These are phyloP conservation scores for Chiloscyllium plagiosum DNA, from an alignment of 2,113 vertebrate species.

Conservation along the genomic window DNA sequence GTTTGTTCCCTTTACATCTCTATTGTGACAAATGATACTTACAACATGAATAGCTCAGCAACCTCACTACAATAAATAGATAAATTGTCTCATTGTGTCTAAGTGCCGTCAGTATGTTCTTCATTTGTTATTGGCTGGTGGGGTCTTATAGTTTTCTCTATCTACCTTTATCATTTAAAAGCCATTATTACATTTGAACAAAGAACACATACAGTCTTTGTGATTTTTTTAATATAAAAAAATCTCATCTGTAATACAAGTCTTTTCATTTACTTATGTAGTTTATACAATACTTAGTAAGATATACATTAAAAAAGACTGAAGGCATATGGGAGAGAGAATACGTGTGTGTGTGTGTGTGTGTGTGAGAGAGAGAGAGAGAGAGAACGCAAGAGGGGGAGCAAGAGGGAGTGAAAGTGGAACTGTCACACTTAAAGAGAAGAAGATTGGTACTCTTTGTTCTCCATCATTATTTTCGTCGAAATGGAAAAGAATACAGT, in stretches of 20 bases:
- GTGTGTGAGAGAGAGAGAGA: not conserved
- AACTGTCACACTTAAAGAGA: not conserved
- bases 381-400: not conserved
- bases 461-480: not conserved
- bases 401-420: too few relatives aligned
- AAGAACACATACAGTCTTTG: not conserved
- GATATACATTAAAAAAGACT: not conserved
- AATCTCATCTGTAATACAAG: not conserved
- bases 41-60: not conserved
- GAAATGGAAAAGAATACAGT: not conserved
- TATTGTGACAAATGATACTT: not conserved
- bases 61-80: not conserved
- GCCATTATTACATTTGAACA: too few relatives aligned
- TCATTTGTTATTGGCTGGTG: not conserved
- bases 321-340: not conserved
- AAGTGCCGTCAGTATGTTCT: not conserved
- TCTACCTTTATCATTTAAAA: not conserved
- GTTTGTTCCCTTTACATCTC: not conserved
- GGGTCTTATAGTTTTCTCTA: not conserved
- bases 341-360: not conserved
- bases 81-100: not conserved
- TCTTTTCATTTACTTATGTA: not conserved
- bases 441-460: not conserved
- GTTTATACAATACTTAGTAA: not conserved
- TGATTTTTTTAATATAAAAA: not conserved